These are phyloP conservation scores for Ophioninae sp. DNA, from an alignment of 2,888 invertebrate species.

Conservation along the genomic window DNA sequence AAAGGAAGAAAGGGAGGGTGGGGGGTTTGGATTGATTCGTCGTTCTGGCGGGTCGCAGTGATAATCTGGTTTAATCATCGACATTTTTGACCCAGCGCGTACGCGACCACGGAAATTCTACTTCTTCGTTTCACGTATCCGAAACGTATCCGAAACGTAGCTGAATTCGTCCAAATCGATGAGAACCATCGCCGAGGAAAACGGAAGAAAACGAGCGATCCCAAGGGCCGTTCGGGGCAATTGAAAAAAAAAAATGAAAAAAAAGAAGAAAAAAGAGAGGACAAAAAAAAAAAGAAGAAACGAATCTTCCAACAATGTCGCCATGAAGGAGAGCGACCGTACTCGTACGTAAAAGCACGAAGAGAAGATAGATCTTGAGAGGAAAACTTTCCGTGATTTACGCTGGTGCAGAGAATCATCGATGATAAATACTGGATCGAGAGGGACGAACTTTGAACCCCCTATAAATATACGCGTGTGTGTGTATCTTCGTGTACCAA, in stretches of 20 bases:
- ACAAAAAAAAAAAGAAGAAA: no score
- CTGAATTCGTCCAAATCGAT: background rate
- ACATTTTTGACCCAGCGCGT: constrained; percentile 70
- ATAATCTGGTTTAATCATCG: constrained; percentile 73
- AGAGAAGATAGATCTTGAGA: constrained; percentile 5
- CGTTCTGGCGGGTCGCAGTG: constrained; percentile 56
- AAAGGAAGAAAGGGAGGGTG: constrained; percentile 64
- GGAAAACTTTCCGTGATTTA: constrained; percentile 36
- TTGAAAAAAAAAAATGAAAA: no score
- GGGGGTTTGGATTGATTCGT: constrained; percentile 67
- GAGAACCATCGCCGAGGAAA: constrained; percentile 2
- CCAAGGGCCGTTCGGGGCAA: no score
- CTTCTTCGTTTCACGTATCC: constrained; percentile 63
- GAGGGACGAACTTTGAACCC: constrained; percentile 46
- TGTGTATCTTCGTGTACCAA: background rate
- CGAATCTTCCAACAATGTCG: background rate
- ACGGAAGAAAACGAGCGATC: constrained; percentile 44
- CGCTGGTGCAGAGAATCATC: background rate
- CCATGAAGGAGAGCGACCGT: background rate
- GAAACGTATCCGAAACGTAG: background rate
- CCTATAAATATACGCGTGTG: background rate
- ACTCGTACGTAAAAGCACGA: constrained; percentile 34
- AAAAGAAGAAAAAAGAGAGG: no score
- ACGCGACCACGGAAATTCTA: constrained; percentile 68
- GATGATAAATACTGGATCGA: constrained; percentile 32